Percentiles rank a stretch among this genome's conserved stretches.
phyloP scores from a whole-genome alignment of 2,113 vertebrate species.

The Anguilla japonica region DNA sequence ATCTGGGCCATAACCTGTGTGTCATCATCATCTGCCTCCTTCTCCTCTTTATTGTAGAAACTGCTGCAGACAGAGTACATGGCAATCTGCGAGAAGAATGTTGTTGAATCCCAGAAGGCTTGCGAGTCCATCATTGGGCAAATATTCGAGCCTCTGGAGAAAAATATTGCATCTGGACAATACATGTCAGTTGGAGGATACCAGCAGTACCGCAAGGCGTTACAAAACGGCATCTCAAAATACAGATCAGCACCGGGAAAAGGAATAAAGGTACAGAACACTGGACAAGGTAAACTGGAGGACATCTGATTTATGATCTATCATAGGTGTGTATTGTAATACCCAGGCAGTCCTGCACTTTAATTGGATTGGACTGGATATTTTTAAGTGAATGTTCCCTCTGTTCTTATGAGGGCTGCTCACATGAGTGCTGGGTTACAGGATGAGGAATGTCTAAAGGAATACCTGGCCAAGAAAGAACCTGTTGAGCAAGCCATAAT shows the following conservation, averaged over 20 bases:
- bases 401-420: too few species aligned
- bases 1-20: too few species aligned
- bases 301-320: too few species aligned
- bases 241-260: slow-evolving; percentile 29
- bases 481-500: slow-evolving; percentile 32
- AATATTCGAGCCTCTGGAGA: slow-evolving; percentile 39
- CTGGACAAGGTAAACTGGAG: background rate
- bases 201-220: slow-evolving; percentile 2
- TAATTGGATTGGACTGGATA: too few species aligned
- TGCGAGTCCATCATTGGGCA: slow-evolving; percentile 13
- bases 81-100: slow-evolving; percentile 33
- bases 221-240: background rate
- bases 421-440: background rate
- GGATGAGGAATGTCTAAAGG: slow-evolving; percentile 41
- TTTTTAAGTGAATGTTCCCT: too few species aligned
- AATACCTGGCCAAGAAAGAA: slow-evolving; percentile 30
- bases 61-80: slow-evolving; percentile 29
- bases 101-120: slow-evolving; percentile 22
- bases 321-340: too few species aligned
- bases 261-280: slow-evolving; percentile 35
- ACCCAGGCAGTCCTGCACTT: too few species aligned
- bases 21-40: background rate
- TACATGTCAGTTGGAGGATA: slow-evolving; percentile 44
- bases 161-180: slow-evolving; percentile 16
- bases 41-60: background rate